Evolutionary conservation across 2,113 vertebrate species (phyloP).

Genomic region (Promerops cafer): DNA sequence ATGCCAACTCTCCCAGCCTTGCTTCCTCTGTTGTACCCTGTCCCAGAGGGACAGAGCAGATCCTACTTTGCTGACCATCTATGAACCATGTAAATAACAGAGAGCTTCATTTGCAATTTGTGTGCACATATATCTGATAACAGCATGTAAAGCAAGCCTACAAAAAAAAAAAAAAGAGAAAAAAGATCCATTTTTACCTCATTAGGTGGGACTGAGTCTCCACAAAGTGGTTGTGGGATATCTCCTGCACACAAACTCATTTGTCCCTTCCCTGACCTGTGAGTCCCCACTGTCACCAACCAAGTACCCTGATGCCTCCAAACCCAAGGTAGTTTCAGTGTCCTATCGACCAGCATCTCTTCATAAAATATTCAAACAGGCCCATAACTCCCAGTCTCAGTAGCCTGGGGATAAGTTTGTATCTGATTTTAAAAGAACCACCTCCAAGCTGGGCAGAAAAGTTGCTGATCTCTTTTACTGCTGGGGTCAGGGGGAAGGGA

Average conservation of each 20-base stretch:
- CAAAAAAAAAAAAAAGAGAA: no score
- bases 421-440: background rate
- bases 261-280: background rate
- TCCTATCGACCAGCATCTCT: background rate
- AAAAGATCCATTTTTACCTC: background rate
- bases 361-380: background rate
- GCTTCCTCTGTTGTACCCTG: background rate
- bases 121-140: background rate
- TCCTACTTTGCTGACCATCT: background rate
- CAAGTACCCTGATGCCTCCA: rapidly evolving
- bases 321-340: background rate
- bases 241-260: background rate
- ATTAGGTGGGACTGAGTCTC: background rate
- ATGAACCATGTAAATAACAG: background rate
- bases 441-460: background rate
- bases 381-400: background rate
- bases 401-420: background rate
- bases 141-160: background rate
- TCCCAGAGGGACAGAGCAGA: background rate
- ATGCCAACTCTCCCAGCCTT: background rate
- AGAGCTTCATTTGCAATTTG: background rate
- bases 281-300: background rate
- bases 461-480: background rate
- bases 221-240: background rate
- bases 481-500: rapidly evolving